Evolutionary conservation across 2,888 invertebrate genomes (phyloP).

Genomic region (Parelbella ahira): DNA sequence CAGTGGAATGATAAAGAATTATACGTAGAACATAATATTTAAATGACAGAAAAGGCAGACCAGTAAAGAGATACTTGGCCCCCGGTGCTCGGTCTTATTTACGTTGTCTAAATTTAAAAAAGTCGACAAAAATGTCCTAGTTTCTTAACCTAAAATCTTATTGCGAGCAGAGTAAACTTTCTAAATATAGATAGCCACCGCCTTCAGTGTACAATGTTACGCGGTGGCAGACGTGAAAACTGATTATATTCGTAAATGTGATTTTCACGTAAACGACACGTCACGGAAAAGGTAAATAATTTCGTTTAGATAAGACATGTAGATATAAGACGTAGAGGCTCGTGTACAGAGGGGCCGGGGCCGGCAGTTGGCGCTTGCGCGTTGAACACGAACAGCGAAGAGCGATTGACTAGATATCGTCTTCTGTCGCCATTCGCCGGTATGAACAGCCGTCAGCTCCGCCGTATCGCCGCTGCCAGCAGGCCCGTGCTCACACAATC

Average conservation of each 20-base stretch:
- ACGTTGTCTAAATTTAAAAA: too few species aligned
- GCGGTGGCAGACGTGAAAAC: not conserved
- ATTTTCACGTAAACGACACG: conserved; percentile 45
- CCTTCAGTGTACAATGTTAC: not conserved
- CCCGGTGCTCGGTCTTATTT: too few species aligned
- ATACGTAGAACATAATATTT: too few species aligned
- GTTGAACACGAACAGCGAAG: conserved; percentile 41
- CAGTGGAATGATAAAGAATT: too few species aligned
- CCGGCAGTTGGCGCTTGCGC: conserved; percentile 70
- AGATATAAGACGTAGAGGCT: conserved; percentile 32
- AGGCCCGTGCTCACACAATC: conserved; percentile 42
- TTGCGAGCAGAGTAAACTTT: not conserved
- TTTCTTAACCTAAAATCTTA: too few species aligned
- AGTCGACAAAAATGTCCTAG: not conserved
- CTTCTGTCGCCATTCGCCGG: conserved; percentile 35
- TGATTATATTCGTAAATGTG: conserved; percentile 32
- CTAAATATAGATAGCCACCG: conserved; percentile 10
- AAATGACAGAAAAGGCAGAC: too few species aligned
- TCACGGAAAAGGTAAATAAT: conserved; percentile 55
- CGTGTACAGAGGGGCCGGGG: conserved; percentile 35
- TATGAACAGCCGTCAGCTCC: conserved; percentile 67
- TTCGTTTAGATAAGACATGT: conserved; percentile 46
- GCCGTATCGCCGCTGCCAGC: conserved; percentile 48
- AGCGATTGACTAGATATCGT: conserved; percentile 47
- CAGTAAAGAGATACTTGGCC: too few species aligned